Base-by-base conservation (phyloP, 2,113 vertebrate species). In the Alces alces region DNA sequence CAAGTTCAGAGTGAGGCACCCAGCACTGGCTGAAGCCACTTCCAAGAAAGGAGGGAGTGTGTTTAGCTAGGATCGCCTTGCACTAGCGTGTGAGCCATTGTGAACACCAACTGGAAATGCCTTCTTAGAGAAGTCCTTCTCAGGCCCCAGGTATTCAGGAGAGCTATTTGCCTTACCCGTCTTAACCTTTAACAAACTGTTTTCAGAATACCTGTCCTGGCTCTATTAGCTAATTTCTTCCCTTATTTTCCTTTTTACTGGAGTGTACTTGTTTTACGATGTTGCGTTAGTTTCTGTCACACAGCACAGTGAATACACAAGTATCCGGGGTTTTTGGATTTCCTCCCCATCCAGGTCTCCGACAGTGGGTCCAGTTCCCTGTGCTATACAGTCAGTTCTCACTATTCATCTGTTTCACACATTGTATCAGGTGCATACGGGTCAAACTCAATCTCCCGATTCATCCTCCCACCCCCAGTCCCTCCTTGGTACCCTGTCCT, bases 361-460 rank as follows among this genome's bases (percentile, higher is more conserved):
- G 0, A 14, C 36, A 27, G 70, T 6, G 36, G 13, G 36, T 2
- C 0, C 1, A 3, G 23, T 4, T 27, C 39, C 64, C 70, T 1
- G 3, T 14, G 70, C 23, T 4, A 4, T 11, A 27, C 36, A 13
- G 36, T 7, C 3, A 11, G 23, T 39, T 25, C 36, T 27, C 70
- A 14, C 6, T 39, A 43, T 39, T 6, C n/a, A 12, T 43, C 70
- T 7, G 1, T 3, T 13, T 43, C 3, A 14, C 2, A 14, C 70
- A 14, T 15, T 0, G 1, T 39, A 7, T 25, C 36, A 27, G 7
- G 3, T 14, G 70, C 25, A 23, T 4, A 0, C 3, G 1, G 2
- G 36, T 43, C 70, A 27, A 23, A 7, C 70, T 14, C 21, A 43
- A 0, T 14, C 36, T 76, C 70, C 36, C 23, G 3, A 3, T 14